These are phyloP conservation scores for Lethocerus indicus DNA, from an alignment of 1,140 invertebrate species.

Conservation along the genomic window DNA sequence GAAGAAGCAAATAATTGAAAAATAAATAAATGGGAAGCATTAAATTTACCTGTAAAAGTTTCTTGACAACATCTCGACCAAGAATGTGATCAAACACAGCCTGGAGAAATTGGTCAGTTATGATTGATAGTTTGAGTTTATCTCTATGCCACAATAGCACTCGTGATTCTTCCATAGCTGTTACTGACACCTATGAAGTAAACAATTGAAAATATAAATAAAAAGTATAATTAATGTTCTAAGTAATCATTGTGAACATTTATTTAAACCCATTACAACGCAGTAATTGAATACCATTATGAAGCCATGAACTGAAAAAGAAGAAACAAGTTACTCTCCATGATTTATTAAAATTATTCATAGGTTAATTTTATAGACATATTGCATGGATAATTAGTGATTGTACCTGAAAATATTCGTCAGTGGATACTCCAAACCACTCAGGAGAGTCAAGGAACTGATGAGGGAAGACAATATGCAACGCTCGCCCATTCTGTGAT, in stretches of 20 bases:
- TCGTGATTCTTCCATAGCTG: conserved; percentile 71
- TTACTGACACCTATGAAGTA: conserved; percentile 69
- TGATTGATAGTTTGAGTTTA: conserved; percentile 68
- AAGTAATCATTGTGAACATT: too few species aligned
- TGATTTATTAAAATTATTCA: too few species aligned
- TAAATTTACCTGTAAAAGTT: conserved; percentile 59
- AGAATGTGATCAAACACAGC: conserved; percentile 75
- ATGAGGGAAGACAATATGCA: conserved; percentile 75
- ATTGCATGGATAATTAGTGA: too few species aligned
- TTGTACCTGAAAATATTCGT: conserved; percentile 80
- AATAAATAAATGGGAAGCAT: not conserved
- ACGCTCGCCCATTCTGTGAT: conserved; percentile 63
- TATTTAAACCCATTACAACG: too few species aligned
- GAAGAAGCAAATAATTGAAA: too few species aligned
- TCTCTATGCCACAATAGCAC: conserved; percentile 74
- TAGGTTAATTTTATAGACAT: too few species aligned
- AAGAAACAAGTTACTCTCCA: too few species aligned
- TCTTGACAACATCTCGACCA: conserved; percentile 75
- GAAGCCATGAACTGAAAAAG: too few species aligned
- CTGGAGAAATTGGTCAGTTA: conserved; percentile 65
- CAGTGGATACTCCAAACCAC: conserved; percentile 79
- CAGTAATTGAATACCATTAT: too few species aligned
- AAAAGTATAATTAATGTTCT: too few species aligned
- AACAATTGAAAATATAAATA: too few species aligned
- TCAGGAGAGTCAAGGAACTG: conserved; percentile 87